Evolutionary conservation across 2,797 vertebrate genomes (phyloP), one percentile per base, ranked within the genome.

Genomic region (Poliocrania exsul): DNA sequence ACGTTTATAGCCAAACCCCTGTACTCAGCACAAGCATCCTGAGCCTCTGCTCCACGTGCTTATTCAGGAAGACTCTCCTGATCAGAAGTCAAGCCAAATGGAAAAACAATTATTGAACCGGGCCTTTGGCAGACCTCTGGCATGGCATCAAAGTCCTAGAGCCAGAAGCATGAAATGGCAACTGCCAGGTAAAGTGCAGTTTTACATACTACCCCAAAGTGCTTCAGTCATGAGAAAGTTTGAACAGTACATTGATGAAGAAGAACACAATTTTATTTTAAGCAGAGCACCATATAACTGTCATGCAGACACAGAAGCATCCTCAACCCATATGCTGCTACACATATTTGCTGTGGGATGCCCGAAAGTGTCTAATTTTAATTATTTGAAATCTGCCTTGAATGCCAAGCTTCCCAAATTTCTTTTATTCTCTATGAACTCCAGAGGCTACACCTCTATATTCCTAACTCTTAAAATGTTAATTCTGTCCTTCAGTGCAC

Each of bases 271-370:
- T 65, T 91, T 91, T 92, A 81, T 88, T 94, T 94, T 80, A 70
- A 82, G 64, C 26, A 80, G 31, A 81, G 25, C 60, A 60, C 26
- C 49, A 58, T 51, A 51, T 23, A 77, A 72, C 49, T 71, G 35
- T 74, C 37, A 4, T 15, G 16, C 37, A 83, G 80, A 83, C 69
- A 88, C 1, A 86, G 44, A 93, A 64, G 53, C 35, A 74, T 78
- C 25, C 57, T 56, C 66, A 51, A 64, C 16, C 65, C 77, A 88
- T 81, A 70, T 74, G 86, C 18, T 86, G 53, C 77, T 78, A 70
- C 62, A 66, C 81, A 84, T 81, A 77, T 56, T 92, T 91, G 81
- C 61, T 79, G 78, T 84, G 74, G 78, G 85, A 95, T 81, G 93
- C 53, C 58, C 78, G 11, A 64, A 70, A 86, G 31, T 20, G 4